These are phyloP conservation scores for Eledona agricola DNA, from an alignment of 2,888 invertebrate genomes.

Conservation along the genomic window DNA sequence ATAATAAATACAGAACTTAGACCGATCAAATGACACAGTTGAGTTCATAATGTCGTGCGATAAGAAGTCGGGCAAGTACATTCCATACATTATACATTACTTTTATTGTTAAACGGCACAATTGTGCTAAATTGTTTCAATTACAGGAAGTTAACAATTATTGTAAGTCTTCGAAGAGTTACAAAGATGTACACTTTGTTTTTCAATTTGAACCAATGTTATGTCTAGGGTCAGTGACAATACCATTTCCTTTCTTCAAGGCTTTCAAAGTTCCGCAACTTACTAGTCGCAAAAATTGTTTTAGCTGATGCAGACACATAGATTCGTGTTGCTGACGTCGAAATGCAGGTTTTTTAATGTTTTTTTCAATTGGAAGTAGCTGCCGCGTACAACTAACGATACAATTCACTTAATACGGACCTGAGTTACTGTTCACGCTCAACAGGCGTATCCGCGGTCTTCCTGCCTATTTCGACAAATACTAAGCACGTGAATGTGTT, in stretches of 20 bases:
- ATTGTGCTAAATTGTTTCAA: too few relatives aligned
- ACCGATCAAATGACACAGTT: too few relatives aligned
- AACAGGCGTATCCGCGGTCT: conserved; percentile 66
- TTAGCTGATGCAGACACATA: conserved; percentile 1
- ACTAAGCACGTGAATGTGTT: conserved; percentile 48
- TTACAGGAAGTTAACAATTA: too few relatives aligned
- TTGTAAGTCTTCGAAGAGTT: too few relatives aligned
- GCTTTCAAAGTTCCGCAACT: conserved; percentile 14
- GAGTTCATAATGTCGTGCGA: too few relatives aligned
- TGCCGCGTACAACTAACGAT: not conserved
- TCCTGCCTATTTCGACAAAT: conserved; percentile 55
- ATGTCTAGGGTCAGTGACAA: conserved; percentile 29
- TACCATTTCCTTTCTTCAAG: conserved; percentile 27
- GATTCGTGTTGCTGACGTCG: not conserved
- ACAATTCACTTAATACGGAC: conserved; percentile 50
- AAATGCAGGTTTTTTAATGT: not conserved
- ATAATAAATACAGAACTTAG: too few relatives aligned
- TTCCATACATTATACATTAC: too few relatives aligned
- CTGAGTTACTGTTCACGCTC: conserved; percentile 68
- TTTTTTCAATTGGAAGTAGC: conserved; percentile 12
- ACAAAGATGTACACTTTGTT: too few relatives aligned
- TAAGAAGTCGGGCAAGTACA: too few relatives aligned
- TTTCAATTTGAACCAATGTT: conserved; percentile 8
- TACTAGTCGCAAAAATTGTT: conserved; percentile 8
- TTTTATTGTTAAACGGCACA: too few relatives aligned